Conservation (phyloP, 2,797 vertebrate genomes). For the Remorina albescens region DNA sequence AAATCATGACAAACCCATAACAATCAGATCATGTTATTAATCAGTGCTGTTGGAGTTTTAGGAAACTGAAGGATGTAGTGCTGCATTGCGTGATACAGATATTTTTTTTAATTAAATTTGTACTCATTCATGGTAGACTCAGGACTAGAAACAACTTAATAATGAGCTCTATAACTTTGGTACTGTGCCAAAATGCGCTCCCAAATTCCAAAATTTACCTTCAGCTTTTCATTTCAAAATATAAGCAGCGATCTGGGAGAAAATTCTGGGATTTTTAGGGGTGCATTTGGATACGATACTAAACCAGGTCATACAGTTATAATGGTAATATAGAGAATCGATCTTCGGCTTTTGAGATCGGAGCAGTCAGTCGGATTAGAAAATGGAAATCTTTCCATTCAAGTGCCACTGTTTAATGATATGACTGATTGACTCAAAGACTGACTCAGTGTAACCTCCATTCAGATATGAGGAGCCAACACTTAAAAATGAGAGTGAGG, state of each 20-base stretch:
- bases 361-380: conserved; percentile 10
- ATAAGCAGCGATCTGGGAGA: conserved; percentile 10
- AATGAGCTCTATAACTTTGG: conserved; percentile 11
- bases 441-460: conserved; percentile 21
- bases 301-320: conserved; percentile 19
- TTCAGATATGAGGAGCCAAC: conserved; percentile 29
- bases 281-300: not conserved
- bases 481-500: conserved; percentile 38
- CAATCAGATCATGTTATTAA: not conserved
- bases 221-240: conserved; percentile 21
- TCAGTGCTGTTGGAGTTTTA: not conserved
- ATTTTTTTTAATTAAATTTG: not conserved
- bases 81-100: not conserved
- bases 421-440: not conserved
- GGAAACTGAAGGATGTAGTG: not conserved
- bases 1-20: not conserved
- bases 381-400: not conserved
- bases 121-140: not conserved
- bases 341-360: not conserved
- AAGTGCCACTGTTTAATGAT: not conserved
- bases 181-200: not conserved
- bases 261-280: not conserved
- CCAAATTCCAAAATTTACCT: conserved; percentile 13
- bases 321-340: not conserved
- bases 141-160: conserved; percentile 20